Conservation (phyloP, 2,113 vertebrate species). For the Oryzias woworae region DNA sequence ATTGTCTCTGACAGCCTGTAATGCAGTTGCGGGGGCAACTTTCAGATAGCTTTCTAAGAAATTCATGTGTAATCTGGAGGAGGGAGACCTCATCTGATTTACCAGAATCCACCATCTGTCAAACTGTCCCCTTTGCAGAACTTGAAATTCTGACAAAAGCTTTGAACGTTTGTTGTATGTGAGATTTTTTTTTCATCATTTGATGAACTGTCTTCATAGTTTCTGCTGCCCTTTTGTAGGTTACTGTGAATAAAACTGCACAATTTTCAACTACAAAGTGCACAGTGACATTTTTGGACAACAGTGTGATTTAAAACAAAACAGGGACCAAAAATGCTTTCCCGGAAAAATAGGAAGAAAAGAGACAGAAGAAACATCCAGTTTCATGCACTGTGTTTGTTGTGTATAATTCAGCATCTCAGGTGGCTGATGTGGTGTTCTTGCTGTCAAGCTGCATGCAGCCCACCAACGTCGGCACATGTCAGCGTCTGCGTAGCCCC, state of each 20-base stretch:
- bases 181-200: no score
- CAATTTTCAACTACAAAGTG: neutral
- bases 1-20: neutral
- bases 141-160: neutral
- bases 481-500: neutral
- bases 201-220: slow-evolving; percentile 3
- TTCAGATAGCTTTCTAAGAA: slow-evolving; percentile 7
- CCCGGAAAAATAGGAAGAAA: neutral
- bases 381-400: neutral
- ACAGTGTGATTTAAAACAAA: neutral
- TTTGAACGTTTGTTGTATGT: neutral
- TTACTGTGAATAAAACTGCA: neutral
- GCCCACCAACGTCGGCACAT: neutral
- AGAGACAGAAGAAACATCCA: neutral
- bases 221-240: neutral
- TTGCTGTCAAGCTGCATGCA: slow-evolving; percentile 4
- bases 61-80: neutral
- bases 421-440: slow-evolving; percentile 1
- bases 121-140: no score
- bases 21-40: neutral
- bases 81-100: slow-evolving; percentile 5
- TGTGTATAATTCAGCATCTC: slow-evolving; percentile 9
- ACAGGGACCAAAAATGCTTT: no score
- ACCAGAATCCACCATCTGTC: neutral
- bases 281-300: neutral